These are phyloP conservation scores for Prochilodus magdalenae DNA, from an alignment of 2,113 vertebrate species.

Conservation along the genomic window DNA sequence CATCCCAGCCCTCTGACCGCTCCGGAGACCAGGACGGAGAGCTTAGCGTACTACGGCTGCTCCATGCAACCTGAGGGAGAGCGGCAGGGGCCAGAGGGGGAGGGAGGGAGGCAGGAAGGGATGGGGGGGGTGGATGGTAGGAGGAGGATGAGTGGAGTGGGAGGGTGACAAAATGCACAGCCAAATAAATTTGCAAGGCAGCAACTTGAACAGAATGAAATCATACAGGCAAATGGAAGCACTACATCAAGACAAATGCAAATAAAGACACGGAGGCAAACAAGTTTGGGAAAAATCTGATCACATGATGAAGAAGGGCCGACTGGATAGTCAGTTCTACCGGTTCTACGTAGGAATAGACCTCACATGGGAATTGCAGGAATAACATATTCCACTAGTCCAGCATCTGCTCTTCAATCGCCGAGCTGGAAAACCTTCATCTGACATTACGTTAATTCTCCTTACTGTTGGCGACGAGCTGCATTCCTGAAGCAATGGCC, in stretches of 20 bases:
- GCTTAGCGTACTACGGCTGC: constrained; percentile 89
- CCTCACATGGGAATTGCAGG: no score
- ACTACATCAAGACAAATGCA: constrained; percentile 24
- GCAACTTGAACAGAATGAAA: constrained; percentile 58
- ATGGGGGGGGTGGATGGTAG: background rate
- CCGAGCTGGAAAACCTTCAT: no score
- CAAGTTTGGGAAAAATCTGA: constrained; percentile 50
- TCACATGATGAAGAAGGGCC: background rate
- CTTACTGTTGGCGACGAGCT: no score
- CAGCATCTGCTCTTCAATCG: no score
- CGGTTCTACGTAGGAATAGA: no score
- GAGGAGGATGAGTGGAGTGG: constrained; percentile 39
- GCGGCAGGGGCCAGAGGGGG: constrained; percentile 68
- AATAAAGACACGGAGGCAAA: background rate
- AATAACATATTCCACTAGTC: no score
- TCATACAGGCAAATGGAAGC: constrained; percentile 34
- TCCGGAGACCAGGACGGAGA: constrained; percentile 95
- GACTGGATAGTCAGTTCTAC: background rate
- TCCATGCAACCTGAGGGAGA: constrained; percentile 93
- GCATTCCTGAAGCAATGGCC: no score
- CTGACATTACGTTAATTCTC: no score
- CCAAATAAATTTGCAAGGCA: constrained; percentile 81
- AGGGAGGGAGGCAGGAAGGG: constrained; percentile 46
- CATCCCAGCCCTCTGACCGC: constrained; percentile 89
- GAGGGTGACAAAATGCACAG: constrained; percentile 84